These are phyloP conservation scores for Silurus meridionalis DNA, from an alignment of 2,113 vertebrate species.

Conservation along the genomic window DNA sequence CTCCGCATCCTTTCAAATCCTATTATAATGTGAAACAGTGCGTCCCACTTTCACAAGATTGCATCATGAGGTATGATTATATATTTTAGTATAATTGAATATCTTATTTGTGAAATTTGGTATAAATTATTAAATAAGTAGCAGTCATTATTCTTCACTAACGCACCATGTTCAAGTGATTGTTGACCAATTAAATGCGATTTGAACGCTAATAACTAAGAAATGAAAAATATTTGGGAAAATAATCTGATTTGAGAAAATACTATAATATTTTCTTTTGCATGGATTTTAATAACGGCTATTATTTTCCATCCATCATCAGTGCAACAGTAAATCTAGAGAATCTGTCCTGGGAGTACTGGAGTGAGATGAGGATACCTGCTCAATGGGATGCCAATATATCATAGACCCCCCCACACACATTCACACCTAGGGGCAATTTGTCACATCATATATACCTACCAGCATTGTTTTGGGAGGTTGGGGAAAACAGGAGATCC, in stretches of 20 bases:
- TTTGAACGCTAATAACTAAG: no score
- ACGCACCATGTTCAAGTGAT: background rate
- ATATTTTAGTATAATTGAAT: background rate
- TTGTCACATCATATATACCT: background rate
- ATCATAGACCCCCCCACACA: background rate
- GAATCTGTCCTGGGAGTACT: background rate
- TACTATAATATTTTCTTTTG: no score
- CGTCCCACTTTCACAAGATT: background rate
- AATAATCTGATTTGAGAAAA: background rate
- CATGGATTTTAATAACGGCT: no score
- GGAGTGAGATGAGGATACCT: background rate
- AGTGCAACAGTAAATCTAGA: background rate
- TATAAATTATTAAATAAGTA: background rate
- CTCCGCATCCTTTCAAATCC: background rate
- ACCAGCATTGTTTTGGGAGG: background rate
- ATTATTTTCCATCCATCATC: background rate
- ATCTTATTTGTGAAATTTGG: background rate
- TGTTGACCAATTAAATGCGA: background rate
- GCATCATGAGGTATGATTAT: background rate
- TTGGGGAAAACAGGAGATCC: background rate
- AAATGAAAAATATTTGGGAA: background rate
- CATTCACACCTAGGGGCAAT: background rate
- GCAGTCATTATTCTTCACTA: background rate
- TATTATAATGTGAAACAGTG: background rate
- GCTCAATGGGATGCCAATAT: background rate